Evolutionary conservation across 2,888 invertebrate genomes (phyloP).

Genomic region (Mythimna pallens): DNA sequence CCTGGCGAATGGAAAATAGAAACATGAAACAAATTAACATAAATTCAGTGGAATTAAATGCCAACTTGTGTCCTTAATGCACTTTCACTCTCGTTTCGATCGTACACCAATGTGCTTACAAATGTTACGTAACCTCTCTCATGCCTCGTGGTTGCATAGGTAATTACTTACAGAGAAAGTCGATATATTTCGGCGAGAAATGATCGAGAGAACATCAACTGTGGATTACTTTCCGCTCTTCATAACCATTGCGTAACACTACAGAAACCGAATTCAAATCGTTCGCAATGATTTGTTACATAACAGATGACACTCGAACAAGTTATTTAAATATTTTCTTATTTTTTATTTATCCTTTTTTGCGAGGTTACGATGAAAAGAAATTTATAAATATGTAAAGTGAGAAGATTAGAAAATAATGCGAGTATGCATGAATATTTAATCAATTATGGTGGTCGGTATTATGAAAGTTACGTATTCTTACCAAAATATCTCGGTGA

Average conservation of each 20-base stretch:
- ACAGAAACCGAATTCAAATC: conserved; percentile 61
- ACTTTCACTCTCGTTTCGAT: conserved; percentile 77
- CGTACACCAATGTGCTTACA: conserved; percentile 73
- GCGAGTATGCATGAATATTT: background rate
- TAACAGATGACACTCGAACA: conserved; percentile 63
- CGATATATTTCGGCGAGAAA: conserved; percentile 84
- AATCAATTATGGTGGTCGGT: background rate
- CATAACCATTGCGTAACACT: conserved; percentile 75
- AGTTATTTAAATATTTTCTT: conserved; percentile 42
- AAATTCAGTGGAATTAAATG: conserved; percentile 41
- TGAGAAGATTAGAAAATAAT: conserved; percentile 40
- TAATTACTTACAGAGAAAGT: conserved; percentile 86
- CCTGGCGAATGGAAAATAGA: background rate
- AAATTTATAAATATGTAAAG: conserved; percentile 35
- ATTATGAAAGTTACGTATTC: conserved; percentile 63
- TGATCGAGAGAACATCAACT: conserved; percentile 81
- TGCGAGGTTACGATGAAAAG: conserved; percentile 4
- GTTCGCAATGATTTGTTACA: conserved; percentile 57
- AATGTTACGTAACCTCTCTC: conserved; percentile 73
- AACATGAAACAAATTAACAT: conserved; percentile 7
- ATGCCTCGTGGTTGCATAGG: conserved; percentile 68
- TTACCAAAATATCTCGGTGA: conserved; percentile 83
- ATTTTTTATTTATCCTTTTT: conserved; percentile 13
- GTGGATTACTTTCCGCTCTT: conserved; percentile 75
- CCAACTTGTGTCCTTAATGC: conserved; percentile 69